These are phyloP conservation scores for Chalcis sispes DNA, from an alignment of 2,888 invertebrate genomes.

Conservation along the genomic window DNA sequence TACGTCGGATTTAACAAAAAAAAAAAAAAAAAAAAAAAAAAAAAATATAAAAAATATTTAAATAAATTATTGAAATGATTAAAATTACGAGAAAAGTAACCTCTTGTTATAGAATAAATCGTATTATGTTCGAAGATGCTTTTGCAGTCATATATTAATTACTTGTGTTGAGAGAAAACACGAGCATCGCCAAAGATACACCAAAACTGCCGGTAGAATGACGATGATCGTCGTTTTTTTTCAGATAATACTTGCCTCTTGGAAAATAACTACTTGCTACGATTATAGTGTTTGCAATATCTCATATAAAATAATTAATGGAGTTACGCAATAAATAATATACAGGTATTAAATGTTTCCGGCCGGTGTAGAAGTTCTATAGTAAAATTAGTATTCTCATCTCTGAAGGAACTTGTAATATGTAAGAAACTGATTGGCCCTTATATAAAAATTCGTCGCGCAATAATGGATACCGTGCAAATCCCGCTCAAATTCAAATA, in stretches of 20 bases:
- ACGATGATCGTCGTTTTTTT: conserved; percentile 22
- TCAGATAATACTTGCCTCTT: conserved; percentile 24
- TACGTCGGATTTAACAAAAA: conserved; percentile 6
- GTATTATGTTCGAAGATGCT: conserved; percentile 41
- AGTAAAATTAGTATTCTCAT: too few species aligned
- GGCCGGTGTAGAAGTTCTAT: conserved; percentile 1
- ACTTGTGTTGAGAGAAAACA: conserved; percentile 61
- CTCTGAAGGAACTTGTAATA: too few species aligned
- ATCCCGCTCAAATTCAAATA: too few species aligned
- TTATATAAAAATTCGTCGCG: too few species aligned
- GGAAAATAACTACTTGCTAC: not conserved
- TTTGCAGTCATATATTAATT: conserved; percentile 52
- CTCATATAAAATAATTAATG: not conserved
- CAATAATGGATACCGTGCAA: too few species aligned
- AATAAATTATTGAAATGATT: not conserved
- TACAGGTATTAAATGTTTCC: not conserved
- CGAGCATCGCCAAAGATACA: conserved; percentile 57
- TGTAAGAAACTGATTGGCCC: too few species aligned
- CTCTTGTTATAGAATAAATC: not conserved
- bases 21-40: conserved; percentile 42
- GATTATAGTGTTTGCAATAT: too few species aligned
- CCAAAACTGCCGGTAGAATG: not conserved
- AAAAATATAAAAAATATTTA: not conserved
- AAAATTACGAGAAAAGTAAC: not conserved
- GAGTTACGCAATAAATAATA: not conserved